A percentile compares a stretch with the other conserved stretches of the same genome.
These are phyloP conservation scores for Neocrepidodera transversa DNA, from an alignment of 2,888 invertebrate species.

Conservation along the genomic window DNA sequence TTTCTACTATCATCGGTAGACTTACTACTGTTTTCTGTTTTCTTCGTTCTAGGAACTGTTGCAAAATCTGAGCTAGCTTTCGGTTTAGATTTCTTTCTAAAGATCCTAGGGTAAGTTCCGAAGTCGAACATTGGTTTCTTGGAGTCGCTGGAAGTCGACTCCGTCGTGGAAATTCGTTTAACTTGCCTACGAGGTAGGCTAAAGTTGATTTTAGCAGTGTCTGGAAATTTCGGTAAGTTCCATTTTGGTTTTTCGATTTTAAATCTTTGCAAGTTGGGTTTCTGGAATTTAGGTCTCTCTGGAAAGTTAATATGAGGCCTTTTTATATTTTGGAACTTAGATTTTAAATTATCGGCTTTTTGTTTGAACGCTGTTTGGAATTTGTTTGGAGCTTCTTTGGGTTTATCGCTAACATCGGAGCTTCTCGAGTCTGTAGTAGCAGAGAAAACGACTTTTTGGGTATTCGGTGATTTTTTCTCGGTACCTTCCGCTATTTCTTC, in stretches of 20 bases:
- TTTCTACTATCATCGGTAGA: conserved; percentile 39
- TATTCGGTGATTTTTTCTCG: conserved; percentile 8
- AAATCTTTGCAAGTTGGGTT: conserved; percentile 59
- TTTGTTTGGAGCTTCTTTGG: conserved; percentile 31
- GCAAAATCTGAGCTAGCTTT: conserved; percentile 69
- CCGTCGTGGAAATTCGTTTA: conserved; percentile 61
- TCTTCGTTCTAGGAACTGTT: conserved; percentile 65
- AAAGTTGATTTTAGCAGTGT: conserved; percentile 65
- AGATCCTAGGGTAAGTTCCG: conserved; percentile 80
- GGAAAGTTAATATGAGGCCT: conserved; percentile 68
- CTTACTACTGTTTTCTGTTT: conserved; percentile 26
- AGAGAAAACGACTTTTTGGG: conserved; percentile 9
- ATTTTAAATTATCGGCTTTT: conserved; percentile 70
- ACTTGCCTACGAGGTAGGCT: conserved; percentile 57
- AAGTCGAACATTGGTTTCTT: conserved; percentile 74
- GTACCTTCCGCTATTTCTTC: conserved; percentile 9
- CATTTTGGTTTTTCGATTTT: conserved; percentile 67
- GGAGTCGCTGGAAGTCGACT: conserved; percentile 63
- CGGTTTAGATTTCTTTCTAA: conserved; percentile 53
- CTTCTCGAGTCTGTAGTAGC: conserved; percentile 28
- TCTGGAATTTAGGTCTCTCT: conserved; percentile 64
- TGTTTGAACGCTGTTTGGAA: conserved; percentile 43
- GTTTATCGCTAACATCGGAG: conserved; percentile 5
- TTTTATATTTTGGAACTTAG: conserved; percentile 61
- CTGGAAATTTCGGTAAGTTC: conserved; percentile 68